phyloP scores from a whole-genome alignment of 2,797 vertebrate species.

The Ceryle rudis region DNA sequence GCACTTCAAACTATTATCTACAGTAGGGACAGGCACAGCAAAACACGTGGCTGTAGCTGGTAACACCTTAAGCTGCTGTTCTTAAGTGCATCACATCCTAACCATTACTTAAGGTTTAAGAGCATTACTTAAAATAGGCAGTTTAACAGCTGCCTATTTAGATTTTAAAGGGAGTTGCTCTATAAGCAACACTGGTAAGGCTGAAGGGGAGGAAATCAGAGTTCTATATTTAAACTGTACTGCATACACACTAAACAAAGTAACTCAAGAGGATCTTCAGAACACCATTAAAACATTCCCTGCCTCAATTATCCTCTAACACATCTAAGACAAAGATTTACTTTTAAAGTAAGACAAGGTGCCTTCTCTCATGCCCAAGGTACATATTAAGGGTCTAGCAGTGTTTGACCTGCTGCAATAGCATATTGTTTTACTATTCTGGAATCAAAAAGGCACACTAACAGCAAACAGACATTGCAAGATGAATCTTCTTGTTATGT shows the following conservation, averaged over 20 bases:
- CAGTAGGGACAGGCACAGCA: not conserved
- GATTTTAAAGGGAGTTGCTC: not conserved
- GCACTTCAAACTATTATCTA: not conserved
- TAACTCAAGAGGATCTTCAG: not conserved
- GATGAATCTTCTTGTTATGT: not conserved
- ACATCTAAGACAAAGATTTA: not conserved
- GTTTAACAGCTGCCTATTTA: not conserved
- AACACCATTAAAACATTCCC: not conserved
- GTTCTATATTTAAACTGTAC: not conserved
- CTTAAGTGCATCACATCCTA: not conserved
- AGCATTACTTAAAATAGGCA: not conserved
- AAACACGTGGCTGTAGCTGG: not conserved
- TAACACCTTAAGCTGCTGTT: not conserved
- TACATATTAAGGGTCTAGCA: not conserved
- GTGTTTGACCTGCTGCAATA: not conserved
- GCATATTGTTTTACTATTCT: not conserved
- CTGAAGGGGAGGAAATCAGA: not conserved
- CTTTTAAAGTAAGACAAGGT: not conserved
- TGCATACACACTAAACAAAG: not conserved
- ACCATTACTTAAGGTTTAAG: not conserved
- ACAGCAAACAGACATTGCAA: not conserved
- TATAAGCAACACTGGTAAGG: not conserved
- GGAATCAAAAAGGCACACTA: not conserved
- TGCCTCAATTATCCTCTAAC: not conserved
- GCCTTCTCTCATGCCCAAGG: not conserved